Evolutionary conservation across 2,113 vertebrate species (phyloP).

Genomic region (Nipponia nippon): DNA sequence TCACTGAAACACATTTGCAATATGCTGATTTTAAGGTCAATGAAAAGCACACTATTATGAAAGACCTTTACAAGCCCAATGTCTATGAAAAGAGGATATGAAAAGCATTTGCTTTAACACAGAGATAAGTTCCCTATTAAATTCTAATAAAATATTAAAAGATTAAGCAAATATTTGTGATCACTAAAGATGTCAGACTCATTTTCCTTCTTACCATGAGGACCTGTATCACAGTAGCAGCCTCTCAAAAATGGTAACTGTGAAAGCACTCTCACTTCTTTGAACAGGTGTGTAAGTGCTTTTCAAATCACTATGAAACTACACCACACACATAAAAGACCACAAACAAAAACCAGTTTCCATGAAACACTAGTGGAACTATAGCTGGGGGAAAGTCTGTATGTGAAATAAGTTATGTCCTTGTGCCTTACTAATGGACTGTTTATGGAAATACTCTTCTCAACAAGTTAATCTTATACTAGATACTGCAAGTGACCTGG

Average conservation of each 20-base stretch:
- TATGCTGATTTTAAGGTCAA: neutral
- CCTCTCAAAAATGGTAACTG: neutral
- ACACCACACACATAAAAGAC: neutral
- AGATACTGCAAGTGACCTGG: neutral
- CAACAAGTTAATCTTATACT: neutral
- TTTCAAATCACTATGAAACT: neutral
- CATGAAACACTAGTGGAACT: neutral
- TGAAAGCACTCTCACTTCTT: neutral
- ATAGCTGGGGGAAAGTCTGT: neutral
- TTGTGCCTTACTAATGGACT: neutral
- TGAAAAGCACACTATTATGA: neutral
- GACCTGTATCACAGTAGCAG: neutral
- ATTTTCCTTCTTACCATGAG: neutral
- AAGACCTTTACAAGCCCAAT: neutral
- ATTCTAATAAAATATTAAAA: neutral
- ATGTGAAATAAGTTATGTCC: neutral
- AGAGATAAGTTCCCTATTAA: neutral
- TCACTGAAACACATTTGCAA: neutral
- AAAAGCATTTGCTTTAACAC: neutral
- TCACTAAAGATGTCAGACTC: neutral
- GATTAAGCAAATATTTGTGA: neutral
- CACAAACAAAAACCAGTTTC: neutral
- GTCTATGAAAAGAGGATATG: neutral
- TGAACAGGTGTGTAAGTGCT: neutral
- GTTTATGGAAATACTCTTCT: neutral